Conservation (phyloP, 2,797 vertebrate species). For the Siniperca scherzeri region DNA sequence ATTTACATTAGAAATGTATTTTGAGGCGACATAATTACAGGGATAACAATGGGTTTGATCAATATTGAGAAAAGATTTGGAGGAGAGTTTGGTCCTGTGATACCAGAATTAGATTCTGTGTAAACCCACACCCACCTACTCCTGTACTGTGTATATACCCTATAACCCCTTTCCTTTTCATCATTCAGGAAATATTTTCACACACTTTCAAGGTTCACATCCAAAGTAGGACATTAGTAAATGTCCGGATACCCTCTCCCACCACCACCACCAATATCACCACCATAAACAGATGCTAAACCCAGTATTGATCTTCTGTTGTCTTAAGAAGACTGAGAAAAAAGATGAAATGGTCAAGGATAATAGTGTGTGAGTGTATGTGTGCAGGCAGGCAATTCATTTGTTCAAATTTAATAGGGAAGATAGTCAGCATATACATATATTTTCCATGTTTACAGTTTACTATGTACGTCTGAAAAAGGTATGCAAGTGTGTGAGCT, state of each 20-base stretch:
- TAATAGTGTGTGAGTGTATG: conserved; percentile 8
- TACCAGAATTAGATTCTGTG: not conserved
- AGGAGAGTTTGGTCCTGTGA: not conserved
- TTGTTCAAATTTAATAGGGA: conserved; percentile 19
- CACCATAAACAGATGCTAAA: conserved; percentile 35
- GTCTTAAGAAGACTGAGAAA: conserved; percentile 24
- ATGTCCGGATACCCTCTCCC: not conserved
- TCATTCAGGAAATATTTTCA: conserved; percentile 22
- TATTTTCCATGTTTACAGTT: not conserved
- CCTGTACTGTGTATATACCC: not conserved
- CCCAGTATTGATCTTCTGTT: conserved; percentile 46
- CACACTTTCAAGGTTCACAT: not conserved
- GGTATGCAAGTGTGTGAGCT: not conserved
- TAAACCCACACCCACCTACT: not conserved
- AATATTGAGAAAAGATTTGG: not conserved
- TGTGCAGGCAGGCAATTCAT: conserved; percentile 30
- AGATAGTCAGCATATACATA: not conserved
- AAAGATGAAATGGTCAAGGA: conserved; percentile 32
- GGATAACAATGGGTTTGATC: not conserved
- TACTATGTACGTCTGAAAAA: not conserved
- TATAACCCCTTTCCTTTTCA: not conserved
- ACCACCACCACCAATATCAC: not conserved
- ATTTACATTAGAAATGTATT: not conserved
- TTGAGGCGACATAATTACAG: not conserved
- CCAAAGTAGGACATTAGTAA: not conserved